Base-by-base conservation (phyloP, 30 jellyfish, hydroid and myxozoan genomes). In the Aurelia aurita complex sp. Pacific region DNA sequence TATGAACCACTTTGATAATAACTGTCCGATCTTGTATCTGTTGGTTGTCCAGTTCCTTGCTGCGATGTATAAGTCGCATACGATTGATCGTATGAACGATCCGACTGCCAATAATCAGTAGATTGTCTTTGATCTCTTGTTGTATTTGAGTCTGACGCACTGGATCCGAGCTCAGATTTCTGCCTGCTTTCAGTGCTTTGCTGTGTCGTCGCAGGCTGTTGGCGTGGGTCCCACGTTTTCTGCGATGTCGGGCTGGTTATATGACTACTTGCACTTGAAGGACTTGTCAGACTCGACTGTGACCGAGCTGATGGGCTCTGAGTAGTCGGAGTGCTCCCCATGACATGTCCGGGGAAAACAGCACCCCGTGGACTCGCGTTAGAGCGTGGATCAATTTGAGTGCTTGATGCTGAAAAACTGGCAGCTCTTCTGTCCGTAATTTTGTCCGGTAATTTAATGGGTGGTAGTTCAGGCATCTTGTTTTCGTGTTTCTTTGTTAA, bases 401-500 rank as follows among this genome's bases (percentile, higher is more conserved):
- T 66, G 61, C 80, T 64, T 40, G 87, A 67, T 16, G 82, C 5
- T 2, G 67, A 54, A 64, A 75, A 38, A 13, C 88, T 69, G 38
- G 68, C 69, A 9, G 76, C 76, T 74, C 88, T 73, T 34, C 88
- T 69, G 69, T 76, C 94, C 38, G 64, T 18, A 4, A 50, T 40
- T n/a, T 85, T 85, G 33, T 76, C 94, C 32, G 98, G 98, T 64
- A 92, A 64, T 14, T 67, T 80, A 18, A 92, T 87, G 0, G 90
- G 97, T 23, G 98, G 98, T 15, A 92, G 82, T 38, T 82, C 97
- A 33, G 98, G 98, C 98, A 87, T 82, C 65, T 73, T 80, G 43
- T 79, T 88, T 32, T 76, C 88, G 3, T 57, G 89, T 61, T 87
- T 80, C 83, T 92, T 92, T 83, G 85, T 17, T 77, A 88, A 11